phyloP scores from a whole-genome alignment of 2,797 vertebrate genomes.

The Tragelaphus eurycerus region DNA sequence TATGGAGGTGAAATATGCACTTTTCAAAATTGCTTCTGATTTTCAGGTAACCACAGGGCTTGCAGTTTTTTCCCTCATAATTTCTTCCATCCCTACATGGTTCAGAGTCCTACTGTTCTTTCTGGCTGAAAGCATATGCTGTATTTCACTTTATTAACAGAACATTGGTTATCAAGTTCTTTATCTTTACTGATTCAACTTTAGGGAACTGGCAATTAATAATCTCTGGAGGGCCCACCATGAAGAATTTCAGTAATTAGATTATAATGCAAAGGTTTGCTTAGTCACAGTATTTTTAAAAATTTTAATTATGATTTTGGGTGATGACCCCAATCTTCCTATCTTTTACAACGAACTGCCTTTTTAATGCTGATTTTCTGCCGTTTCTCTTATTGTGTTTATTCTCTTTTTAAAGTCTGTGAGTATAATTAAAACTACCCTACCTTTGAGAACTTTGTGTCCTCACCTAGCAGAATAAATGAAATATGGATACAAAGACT shows the following conservation, averaged over 20 bases:
- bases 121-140: conserved; percentile 17
- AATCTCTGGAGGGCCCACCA: conserved; percentile 68
- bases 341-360: conserved; percentile 60
- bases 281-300: conserved; percentile 74
- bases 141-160: conserved; percentile 60
- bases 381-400: conserved; percentile 59
- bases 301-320: conserved; percentile 75
- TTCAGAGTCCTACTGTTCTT: neutral
- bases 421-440: conserved; percentile 69
- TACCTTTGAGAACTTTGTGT: conserved; percentile 55
- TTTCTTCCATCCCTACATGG: neutral
- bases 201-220: conserved; percentile 75
- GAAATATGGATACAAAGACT: conserved; percentile 67
- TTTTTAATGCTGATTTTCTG: conserved; percentile 40
- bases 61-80: neutral
- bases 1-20: neutral
- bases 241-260: conserved; percentile 79
- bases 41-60: neutral
- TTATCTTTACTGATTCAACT: conserved; percentile 76
- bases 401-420: conserved; percentile 58
- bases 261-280: conserved; percentile 81
- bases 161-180: conserved; percentile 75
- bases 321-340: conserved; percentile 52
- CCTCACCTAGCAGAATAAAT: conserved; percentile 58
- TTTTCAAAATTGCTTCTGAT: neutral